These are phyloP conservation scores for Apodemus speciosus DNA, from an alignment of 2,113 vertebrate genomes.

Conservation along the genomic window DNA sequence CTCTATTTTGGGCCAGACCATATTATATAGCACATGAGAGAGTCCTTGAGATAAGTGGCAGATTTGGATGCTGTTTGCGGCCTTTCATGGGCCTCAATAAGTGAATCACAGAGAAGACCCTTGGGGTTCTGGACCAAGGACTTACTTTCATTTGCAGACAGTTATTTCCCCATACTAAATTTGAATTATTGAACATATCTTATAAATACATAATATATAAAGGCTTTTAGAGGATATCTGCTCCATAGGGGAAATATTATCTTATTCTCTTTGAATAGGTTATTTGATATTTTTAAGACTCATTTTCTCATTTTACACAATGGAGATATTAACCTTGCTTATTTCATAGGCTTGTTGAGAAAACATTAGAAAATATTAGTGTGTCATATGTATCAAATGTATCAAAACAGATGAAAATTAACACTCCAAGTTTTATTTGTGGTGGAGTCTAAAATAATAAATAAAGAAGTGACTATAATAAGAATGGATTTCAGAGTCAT, in stretches of 20 bases:
- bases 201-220: neutral
- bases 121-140: neutral
- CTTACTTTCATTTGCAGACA: neutral
- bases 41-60: neutral
- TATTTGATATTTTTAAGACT: slow-evolving; percentile 10
- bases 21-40: neutral
- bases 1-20: neutral
- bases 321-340: slow-evolving; percentile 19
- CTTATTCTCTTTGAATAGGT: slow-evolving; percentile 29
- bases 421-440: neutral
- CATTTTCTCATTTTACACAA: slow-evolving; percentile 26
- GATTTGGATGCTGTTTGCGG: neutral
- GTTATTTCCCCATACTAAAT: neutral
- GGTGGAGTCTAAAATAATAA: neutral
- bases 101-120: neutral
- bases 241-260: neutral
- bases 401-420: slow-evolving; percentile 11
- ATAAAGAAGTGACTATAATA: neutral
- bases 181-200: neutral
- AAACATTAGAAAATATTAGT: neutral
- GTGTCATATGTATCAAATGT: neutral
- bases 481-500: neutral
- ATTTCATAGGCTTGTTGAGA: neutral
- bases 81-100: neutral
- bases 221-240: neutral